Base-by-base conservation (phyloP, 2,113 vertebrate genomes). In the Harpagus bidentatus region DNA sequence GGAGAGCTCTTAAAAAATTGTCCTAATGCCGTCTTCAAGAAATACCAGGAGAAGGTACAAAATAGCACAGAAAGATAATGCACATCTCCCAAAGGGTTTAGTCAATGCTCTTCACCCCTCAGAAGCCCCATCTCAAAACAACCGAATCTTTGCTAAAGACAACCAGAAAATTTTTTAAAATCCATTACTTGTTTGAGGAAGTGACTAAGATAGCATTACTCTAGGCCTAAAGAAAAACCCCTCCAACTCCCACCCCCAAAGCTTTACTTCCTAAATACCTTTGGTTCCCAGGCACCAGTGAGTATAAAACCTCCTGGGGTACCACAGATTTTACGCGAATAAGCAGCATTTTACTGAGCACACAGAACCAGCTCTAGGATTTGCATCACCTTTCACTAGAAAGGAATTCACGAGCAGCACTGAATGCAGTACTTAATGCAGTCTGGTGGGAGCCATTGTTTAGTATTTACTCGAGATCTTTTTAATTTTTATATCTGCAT, bases 31-130 rank as follows among this genome's bases (percentile, higher is more conserved):
- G 20, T 16, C 53, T 70, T 63, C 22, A 45, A 78, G 17, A 69
- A 32, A 74, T 26, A 52, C 6, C 38, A 40, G 34, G n/a, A 25
- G 25, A 4, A 16, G 0, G 2, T 10, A 71, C 3, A 16, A 48
- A 62, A 58, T 0, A 20, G 12, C 1, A 2, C 0, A 0, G 59
- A 74, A 91, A 55, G 20, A 12, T 9, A 62, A 58, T 0, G 1
- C 16, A 13, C 3, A 6, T 15, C 21, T 43, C 62, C 45, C 21
- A 36, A 42, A 48, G 32, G 47, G n/a, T 66, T 78, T 13, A n/a
- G 17, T 34, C 45, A 65, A 38, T 2, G 31, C 17, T 55, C 25
- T 34, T 79, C 32, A 20, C 25, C 28, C 65, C 65, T 58, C 87
- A 61, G 78, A 70, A 89, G 63, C 16, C 21, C 45, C 25, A 34